These are phyloP conservation scores for Diceros bicornis DNA, from an alignment of 2,797 vertebrate genomes.

Conservation along the genomic window DNA sequence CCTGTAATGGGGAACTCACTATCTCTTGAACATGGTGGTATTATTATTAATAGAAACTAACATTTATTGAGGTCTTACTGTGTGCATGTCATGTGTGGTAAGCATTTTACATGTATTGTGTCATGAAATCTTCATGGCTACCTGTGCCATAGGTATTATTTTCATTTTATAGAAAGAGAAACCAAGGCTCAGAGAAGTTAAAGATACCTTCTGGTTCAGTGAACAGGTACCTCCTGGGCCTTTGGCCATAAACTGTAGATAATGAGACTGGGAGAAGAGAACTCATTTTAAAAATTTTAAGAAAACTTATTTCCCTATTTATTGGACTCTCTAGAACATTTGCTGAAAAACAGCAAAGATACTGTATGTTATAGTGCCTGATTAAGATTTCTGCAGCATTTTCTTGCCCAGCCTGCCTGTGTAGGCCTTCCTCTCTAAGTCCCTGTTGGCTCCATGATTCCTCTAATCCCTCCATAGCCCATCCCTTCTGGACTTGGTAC, in stretches of 20 bases:
- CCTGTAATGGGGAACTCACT: not conserved
- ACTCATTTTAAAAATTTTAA: not conserved
- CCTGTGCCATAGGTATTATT: not conserved
- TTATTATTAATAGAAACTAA: constrained; percentile 25
- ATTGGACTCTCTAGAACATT: not conserved
- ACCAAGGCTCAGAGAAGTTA: constrained; percentile 19
- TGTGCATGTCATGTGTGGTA: not conserved
- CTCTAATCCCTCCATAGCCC: not conserved
- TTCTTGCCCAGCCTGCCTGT: not conserved
- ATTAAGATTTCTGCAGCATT: not conserved
- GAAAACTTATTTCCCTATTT: not conserved
- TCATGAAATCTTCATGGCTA: not conserved
- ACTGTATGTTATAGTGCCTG: not conserved
- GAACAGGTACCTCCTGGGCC: not conserved
- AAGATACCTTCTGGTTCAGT: not conserved
- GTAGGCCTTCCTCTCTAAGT: not conserved
- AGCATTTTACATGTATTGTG: not conserved
- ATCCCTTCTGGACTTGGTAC: not conserved
- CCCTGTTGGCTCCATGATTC: not conserved
- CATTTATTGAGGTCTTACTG: not conserved
- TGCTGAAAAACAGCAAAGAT: constrained; percentile 10
- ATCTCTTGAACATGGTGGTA: not conserved
- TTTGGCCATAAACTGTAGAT: not conserved
- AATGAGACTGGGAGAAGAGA: not conserved
- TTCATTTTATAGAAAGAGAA: not conserved